These are phyloP conservation scores for Acrocephalus arundinaceus DNA, from an alignment of 2,113 vertebrate genomes.

Conservation along the genomic window DNA sequence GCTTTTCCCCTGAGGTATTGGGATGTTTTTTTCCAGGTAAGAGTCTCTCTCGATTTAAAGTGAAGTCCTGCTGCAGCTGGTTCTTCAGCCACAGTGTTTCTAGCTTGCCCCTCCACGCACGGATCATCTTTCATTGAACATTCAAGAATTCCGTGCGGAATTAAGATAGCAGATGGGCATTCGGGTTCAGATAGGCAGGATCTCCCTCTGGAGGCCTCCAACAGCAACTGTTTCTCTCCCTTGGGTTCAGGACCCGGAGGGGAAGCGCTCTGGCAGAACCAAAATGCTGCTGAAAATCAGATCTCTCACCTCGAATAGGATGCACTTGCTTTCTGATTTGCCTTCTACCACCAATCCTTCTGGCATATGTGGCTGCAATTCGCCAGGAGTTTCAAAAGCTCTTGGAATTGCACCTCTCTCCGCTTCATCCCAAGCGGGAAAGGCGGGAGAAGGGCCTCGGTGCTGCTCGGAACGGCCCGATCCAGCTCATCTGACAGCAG, in stretches of 20 bases:
- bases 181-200: neutral
- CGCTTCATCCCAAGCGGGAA: rapidly evolving
- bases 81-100: neutral
- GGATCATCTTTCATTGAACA: neutral
- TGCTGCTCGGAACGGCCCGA: rapidly evolving
- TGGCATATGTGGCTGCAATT: neutral
- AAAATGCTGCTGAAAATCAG: neutral
- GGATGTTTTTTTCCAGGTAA: neutral
- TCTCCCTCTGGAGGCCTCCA: conserved; percentile 44
- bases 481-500: rapidly evolving
- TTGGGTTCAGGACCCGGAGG: neutral
- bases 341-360: neutral
- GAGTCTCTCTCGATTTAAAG: neutral
- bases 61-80: neutral
- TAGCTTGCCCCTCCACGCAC: neutral
- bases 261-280: neutral
- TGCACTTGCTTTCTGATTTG: neutral
- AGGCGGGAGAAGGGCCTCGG: neutral
- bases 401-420: rapidly evolving
- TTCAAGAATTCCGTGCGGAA: neutral
- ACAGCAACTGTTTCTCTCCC: neutral
- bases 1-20: neutral
- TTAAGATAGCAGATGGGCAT: too few species aligned
- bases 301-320: rapidly evolving
- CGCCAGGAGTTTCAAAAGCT: neutral